Conservation (phyloP, 2,888 invertebrate genomes). For the Aquatica leii region DNA sequence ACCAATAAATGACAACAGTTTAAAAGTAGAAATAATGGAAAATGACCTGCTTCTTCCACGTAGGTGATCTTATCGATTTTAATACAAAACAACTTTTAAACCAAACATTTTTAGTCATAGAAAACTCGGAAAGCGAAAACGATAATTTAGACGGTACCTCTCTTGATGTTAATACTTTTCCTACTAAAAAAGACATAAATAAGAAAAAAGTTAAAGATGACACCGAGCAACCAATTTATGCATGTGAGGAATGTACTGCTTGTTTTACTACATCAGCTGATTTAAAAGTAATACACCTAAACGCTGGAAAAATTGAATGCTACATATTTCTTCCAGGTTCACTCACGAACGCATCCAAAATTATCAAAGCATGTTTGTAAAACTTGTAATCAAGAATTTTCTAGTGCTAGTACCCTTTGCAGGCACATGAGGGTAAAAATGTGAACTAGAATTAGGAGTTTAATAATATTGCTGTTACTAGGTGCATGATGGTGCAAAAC, state of each 20-base stretch:
- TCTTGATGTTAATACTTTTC: conserved; percentile 7
- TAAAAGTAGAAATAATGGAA: conserved; percentile 25
- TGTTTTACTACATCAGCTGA: conserved; percentile 56
- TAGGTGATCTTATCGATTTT: conserved; percentile 10
- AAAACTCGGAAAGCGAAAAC: conserved; percentile 30
- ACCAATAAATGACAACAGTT: conserved; percentile 1
- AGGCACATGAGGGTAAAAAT: conserved; percentile 56
- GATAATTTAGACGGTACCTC: conserved; percentile 14
- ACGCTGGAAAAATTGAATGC: neutral
- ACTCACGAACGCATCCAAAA: conserved; percentile 51
- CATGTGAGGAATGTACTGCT: conserved; percentile 57
- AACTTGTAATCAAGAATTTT: conserved; percentile 58
- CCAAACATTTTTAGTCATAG: conserved; percentile 18
- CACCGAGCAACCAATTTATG: conserved; percentile 57
- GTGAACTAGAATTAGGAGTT: neutral
- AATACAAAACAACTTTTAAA: neutral
- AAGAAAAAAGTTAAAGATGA: conserved; percentile 51
- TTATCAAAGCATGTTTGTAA: conserved; percentile 51
- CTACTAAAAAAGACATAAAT: conserved; percentile 24
- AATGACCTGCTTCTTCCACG: conserved; percentile 22
- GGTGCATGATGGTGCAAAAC: conserved; percentile 56
- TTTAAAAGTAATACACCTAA: conserved; percentile 50
- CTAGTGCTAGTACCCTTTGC: conserved; percentile 59
- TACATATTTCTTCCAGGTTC: conserved; percentile 40
- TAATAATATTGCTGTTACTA: conserved; percentile 25